A percentile compares a stretch with the other conserved stretches of the same genome.
Conservation (phyloP, 2,888 invertebrate genomes). For the Digitonthophagus gazella region DNA sequence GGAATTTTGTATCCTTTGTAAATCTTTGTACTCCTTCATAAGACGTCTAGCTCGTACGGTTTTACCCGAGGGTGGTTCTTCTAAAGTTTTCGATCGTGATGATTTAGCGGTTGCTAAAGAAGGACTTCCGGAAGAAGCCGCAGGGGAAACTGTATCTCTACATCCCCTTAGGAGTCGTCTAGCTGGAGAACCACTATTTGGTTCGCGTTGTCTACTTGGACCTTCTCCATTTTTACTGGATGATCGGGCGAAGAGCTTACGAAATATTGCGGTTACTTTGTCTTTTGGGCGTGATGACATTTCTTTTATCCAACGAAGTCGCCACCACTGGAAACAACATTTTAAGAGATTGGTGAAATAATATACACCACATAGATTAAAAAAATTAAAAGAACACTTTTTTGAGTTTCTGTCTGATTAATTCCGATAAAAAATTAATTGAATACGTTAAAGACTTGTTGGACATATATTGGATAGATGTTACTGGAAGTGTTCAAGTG, state of each 20-base stretch:
- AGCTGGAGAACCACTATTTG: constrained; percentile 47
- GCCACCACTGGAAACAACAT: constrained; percentile 16
- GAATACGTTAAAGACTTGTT: background rate
- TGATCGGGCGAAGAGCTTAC: constrained; percentile 69
- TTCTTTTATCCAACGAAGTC: constrained; percentile 29
- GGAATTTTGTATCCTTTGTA: constrained; percentile 69
- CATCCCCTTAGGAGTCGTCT: constrained; percentile 46
- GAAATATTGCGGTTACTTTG: constrained; percentile 77
- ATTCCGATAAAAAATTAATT: too few species aligned
- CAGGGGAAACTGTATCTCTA: constrained; percentile 48
- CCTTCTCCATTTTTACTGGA: constrained; percentile 67
- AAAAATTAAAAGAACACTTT: background rate
- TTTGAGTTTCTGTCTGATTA: too few species aligned
- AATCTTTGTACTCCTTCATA: constrained; percentile 79
- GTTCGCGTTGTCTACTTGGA: constrained; percentile 51
- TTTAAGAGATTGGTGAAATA: too few species aligned
- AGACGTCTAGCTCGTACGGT: constrained; percentile 73
- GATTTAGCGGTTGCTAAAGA: constrained; percentile 45
- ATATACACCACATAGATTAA: too few species aligned
- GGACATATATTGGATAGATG: background rate
- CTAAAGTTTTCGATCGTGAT: constrained; percentile 42
- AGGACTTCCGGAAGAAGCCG: constrained; percentile 53
- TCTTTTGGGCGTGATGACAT: constrained; percentile 81
- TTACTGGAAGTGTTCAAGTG: background rate
- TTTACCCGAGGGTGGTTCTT: constrained; percentile 56